phyloP scores from a whole-genome alignment of 2,888 invertebrate species.

The Pristionchus arcanus region DNA sequence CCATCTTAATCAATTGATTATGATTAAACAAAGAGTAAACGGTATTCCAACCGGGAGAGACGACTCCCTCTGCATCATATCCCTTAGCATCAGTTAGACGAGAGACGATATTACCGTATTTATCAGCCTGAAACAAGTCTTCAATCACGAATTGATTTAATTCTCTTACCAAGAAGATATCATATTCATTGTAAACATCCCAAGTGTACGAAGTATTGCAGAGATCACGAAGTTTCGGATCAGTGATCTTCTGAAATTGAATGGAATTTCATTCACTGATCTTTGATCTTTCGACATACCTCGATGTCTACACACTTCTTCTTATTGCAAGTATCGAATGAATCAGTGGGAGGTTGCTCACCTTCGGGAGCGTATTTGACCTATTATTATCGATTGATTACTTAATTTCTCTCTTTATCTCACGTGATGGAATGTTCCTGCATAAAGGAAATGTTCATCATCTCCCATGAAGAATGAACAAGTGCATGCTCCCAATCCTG shows the following conservation, averaged over 20 bases:
- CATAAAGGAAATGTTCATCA: slow-evolving; percentile 73
- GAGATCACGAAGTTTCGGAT: slow-evolving; percentile 63
- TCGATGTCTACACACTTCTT: slow-evolving; percentile 64
- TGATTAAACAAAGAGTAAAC: background rate
- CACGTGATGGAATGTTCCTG: slow-evolving; percentile 74
- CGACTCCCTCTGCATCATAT: slow-evolving; percentile 75
- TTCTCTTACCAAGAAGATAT: slow-evolving; percentile 64
- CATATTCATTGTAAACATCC: slow-evolving; percentile 74
- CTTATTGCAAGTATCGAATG: slow-evolving; percentile 70
- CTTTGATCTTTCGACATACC: background rate
- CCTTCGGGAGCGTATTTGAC: slow-evolving; percentile 52
- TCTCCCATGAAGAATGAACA: slow-evolving; percentile 75
- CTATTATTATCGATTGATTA: slow-evolving; percentile 50
- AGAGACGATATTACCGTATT: slow-evolving; percentile 73
- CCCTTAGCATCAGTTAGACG: slow-evolving; percentile 69
- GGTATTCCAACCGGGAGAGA: slow-evolving; percentile 47
- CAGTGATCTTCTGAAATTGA: slow-evolving; percentile 57
- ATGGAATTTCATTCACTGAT: background rate
- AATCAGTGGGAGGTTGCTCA: slow-evolving; percentile 9
- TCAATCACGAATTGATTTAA: background rate
- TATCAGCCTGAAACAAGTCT: slow-evolving; percentile 65
- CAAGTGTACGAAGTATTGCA: slow-evolving; percentile 75
- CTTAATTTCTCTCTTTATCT: slow-evolving; percentile 48
- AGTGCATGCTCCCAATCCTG: slow-evolving; percentile 72
- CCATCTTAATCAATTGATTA: slow-evolving; percentile 63